Evolutionary conservation across 2,797 vertebrate species (phyloP), one percentile per base, ranked within the genome.

Genomic region (Alauda arvensis): DNA sequence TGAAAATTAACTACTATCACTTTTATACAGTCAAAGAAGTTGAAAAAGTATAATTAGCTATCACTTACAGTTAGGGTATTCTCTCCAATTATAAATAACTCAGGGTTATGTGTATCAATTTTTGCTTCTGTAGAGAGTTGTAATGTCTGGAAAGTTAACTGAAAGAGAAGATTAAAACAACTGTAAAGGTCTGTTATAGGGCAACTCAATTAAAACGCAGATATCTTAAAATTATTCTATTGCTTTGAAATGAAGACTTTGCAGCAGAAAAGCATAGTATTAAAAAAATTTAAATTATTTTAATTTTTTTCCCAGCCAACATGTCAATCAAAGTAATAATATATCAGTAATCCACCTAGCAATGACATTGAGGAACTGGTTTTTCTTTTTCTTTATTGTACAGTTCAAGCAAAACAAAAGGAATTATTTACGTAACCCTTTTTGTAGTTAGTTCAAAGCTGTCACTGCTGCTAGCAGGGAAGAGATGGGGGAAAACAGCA

Each of bases 101-200:
- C 96, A 14, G 98, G 97, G 72, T 98, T 93, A 39, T 97, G 88
- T 1, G 97, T 98, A 57, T 98, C 90, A 3, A 99, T 94, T 66
- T 98, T 95, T 57, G 98, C 95, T 18, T 67, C 95, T 77, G 97
- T 93, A 26, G 92, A 97, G 83, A 99, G 95, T 57, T 97, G 95
- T 31, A 98, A 29, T 14, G 94, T 96, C 96, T 98, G 98, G 94
- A 98, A 99, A 21, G 94, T 92, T 24, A 97, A 97, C 98, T 99
- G 82, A 60, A 86, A 96, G 10, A 92, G 33, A 96, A 95, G 51
- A 91, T 69, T 11, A 65, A 60, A 52, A 77, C 65, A 87, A 37
- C 39, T 55, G 15, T 78, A 72, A 87, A 88, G 19, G 10, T 82
- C 10, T 78, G 11, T 89, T 87, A 77, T 15, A 56, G 16, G 28